A percentile compares a stretch with the other conserved stretches of the same genome.
Conservation (phyloP, 2,113 vertebrate species). For the Lasiurus cinereus region DNA sequence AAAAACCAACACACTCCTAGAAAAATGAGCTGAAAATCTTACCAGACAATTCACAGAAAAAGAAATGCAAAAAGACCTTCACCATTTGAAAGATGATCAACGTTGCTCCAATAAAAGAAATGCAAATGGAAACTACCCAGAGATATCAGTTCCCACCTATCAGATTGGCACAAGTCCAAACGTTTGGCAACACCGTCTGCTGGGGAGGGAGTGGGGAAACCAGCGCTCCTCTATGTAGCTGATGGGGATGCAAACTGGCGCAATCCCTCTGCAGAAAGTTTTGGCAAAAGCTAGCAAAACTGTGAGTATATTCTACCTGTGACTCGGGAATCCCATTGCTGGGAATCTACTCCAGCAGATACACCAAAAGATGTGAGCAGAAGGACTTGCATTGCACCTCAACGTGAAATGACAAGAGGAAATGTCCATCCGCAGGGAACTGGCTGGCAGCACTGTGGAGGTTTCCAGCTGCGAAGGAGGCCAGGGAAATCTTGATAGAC, state of each 20-base stretch:
- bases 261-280: not conserved
- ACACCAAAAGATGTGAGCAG: not conserved
- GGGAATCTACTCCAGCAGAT: not conserved
- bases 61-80: not conserved
- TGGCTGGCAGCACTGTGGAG: not conserved
- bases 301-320: not conserved
- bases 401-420: not conserved
- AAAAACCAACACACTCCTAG: not conserved
- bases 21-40: not conserved
- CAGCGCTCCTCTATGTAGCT: not conserved
- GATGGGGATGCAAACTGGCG: not conserved
- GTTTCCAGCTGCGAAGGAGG: not conserved
- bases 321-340: not conserved
- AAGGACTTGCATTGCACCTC: not conserved
- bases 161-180: conserved; percentile 17
- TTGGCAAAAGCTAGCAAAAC: not conserved
- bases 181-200: not conserved
- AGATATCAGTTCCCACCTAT: not conserved
- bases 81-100: not conserved
- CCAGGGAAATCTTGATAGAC: not conserved
- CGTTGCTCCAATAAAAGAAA: conserved; percentile 14
- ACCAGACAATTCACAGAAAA: not conserved
- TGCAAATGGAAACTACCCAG: not conserved
- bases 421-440: not conserved
- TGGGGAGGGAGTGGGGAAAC: not conserved